phyloP scores from a whole-genome alignment of 2,113 vertebrate species.

The Lontra canadensis region DNA sequence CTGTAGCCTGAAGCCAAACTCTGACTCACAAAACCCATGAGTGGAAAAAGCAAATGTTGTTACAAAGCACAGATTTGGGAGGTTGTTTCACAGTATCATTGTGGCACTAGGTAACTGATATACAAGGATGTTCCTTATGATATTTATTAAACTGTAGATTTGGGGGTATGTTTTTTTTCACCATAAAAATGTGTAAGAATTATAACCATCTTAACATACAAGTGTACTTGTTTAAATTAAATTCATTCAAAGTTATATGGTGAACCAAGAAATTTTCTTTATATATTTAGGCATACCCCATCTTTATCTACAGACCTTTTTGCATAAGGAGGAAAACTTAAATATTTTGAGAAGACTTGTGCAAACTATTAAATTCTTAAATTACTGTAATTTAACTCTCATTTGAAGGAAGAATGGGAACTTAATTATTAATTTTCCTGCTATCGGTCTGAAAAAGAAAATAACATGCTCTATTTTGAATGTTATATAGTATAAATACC shows the following conservation, averaged over 20 bases:
- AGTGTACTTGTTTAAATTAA: background rate
- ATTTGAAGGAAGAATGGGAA: background rate
- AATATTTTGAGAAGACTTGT: slow-evolving; percentile 12
- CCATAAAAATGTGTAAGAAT: background rate
- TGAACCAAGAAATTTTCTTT: background rate
- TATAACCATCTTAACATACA: slow-evolving; percentile 6
- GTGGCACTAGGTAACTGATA: background rate
- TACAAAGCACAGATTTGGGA: background rate
- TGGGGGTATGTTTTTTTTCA: background rate
- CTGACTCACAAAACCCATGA: background rate
- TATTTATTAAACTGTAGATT: slow-evolving; percentile 8
- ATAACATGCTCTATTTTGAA: background rate
- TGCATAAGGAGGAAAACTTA: background rate
- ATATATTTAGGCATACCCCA: background rate
- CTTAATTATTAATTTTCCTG: background rate
- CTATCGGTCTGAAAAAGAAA: slow-evolving; percentile 24
- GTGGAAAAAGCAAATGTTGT: background rate
- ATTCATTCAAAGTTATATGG: background rate
- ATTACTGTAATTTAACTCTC: background rate
- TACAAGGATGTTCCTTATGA: background rate
- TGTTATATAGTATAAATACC: background rate
- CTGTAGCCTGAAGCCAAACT: background rate
- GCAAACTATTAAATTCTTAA: slow-evolving; percentile 35
- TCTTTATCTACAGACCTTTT: background rate
- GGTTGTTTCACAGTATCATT: background rate